Evolutionary conservation across 2,797 vertebrate genomes (phyloP).

Genomic region (Coilia nasus): DNA sequence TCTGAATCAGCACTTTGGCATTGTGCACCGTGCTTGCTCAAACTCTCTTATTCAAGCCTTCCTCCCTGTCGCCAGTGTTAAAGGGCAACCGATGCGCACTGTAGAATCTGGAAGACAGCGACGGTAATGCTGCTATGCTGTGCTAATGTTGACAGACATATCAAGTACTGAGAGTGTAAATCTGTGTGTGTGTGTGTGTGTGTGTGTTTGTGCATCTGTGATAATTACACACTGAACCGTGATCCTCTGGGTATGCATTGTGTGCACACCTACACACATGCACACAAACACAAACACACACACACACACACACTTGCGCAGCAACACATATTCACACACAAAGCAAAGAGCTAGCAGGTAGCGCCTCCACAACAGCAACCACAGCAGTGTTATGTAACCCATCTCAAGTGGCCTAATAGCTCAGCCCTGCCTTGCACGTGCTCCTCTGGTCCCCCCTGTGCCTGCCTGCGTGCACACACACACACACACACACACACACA

Average conservation of each 20-base stretch:
- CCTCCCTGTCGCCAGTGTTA: background rate
- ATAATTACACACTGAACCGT: conserved; percentile 43
- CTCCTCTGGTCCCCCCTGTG: conserved; percentile 32
- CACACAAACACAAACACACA: conserved; percentile 4
- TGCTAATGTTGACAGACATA: no score
- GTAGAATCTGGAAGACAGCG: background rate
- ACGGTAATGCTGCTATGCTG: background rate
- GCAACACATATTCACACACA: background rate
- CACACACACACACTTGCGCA: conserved; percentile 15
- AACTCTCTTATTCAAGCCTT: background rate
- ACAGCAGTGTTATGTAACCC: conserved; percentile 77
- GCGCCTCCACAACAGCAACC: conserved; percentile 69
- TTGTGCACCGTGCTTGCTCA: background rate
- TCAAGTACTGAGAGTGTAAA: conserved; percentile 50
- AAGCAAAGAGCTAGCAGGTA: conserved; percentile 65
- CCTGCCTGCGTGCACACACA: background rate
- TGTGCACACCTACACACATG: conserved; percentile 45
- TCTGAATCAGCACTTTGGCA: conserved; percentile 11
- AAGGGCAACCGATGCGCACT: background rate
- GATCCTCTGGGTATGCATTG: background rate
- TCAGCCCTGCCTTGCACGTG: conserved; percentile 77
- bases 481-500: conserved; percentile 14
- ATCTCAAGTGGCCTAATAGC: conserved; percentile 80
- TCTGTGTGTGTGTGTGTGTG: conserved; percentile 52
- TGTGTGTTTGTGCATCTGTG: conserved; percentile 37